Evolutionary conservation across 2,113 vertebrate genomes (phyloP).

Genomic region (Triplophysa tibetana): DNA sequence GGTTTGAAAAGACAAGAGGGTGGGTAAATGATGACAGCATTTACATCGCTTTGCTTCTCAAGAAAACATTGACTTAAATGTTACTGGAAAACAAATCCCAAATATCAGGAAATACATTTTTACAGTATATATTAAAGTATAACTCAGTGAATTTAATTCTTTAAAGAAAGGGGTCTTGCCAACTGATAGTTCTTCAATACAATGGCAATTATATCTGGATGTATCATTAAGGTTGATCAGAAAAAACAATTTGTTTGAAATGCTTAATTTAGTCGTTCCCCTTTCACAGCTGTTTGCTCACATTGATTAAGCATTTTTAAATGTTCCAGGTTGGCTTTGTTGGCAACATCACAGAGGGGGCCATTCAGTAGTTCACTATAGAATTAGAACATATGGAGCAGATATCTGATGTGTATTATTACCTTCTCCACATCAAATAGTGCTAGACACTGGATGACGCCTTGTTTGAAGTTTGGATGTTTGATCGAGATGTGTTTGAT

Average conservation of each 20-base stretch:
- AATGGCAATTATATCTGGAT: too few species aligned
- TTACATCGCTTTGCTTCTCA: too few species aligned
- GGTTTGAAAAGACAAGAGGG: too few species aligned
- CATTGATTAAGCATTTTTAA: slow-evolving; percentile 3
- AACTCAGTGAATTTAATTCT: too few species aligned
- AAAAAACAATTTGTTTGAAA: background rate
- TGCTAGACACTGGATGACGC: slow-evolving; percentile 69
- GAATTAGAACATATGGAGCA: slow-evolving; percentile 3
- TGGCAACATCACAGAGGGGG: slow-evolving; percentile 42
- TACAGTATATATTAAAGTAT: too few species aligned
- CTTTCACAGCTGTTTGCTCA: background rate
- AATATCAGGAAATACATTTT: too few species aligned
- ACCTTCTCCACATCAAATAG: slow-evolving; percentile 71
- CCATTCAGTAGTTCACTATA: slow-evolving; percentile 40
- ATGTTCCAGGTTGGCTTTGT: slow-evolving; percentile 35
- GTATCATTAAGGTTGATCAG: background rate
- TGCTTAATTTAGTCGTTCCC: background rate
- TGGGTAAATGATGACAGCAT: too few species aligned
- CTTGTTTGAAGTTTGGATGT: slow-evolving; percentile 77
- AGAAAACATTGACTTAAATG: too few species aligned
- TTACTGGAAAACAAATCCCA: too few species aligned
- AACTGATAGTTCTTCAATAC: too few species aligned
- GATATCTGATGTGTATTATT: slow-evolving; percentile 60
- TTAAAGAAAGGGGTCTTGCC: too few species aligned
- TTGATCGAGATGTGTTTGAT: slow-evolving; percentile 72